phyloP scores from a whole-genome alignment of 37 sponge, comb jelly and placozoan species.

The Amphimedon queenslandica region DNA sequence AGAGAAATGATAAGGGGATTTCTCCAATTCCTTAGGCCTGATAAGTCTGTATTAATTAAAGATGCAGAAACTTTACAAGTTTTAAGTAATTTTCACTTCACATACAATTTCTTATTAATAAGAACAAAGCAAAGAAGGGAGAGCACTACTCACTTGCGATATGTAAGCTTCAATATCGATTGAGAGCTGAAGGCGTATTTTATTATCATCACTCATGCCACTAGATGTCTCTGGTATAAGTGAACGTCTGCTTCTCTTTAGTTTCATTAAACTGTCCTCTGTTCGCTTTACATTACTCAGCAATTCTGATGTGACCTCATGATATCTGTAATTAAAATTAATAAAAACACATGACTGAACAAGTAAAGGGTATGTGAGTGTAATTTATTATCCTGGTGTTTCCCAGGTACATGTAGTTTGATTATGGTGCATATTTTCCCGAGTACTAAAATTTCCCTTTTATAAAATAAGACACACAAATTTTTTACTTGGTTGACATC shows the following conservation, averaged over 20 bases:
- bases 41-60: too few relatives aligned
- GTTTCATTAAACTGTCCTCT: slow-evolving; percentile 83
- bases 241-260: slow-evolving; percentile 67
- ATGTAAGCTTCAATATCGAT: slow-evolving; percentile 73
- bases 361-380: not conserved
- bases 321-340: slow-evolving; percentile 47
- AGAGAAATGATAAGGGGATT: too few relatives aligned
- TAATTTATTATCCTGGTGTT: not conserved
- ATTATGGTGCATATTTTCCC: not conserved
- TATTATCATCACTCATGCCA: slow-evolving; percentile 86
- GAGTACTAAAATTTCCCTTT: not conserved
- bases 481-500: too few relatives aligned
- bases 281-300: slow-evolving; percentile 89
- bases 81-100: too few relatives aligned
- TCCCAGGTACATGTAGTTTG: not conserved
- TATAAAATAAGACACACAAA: not conserved
- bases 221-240: slow-evolving; percentile 8
- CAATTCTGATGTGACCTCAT: slow-evolving; percentile 63
- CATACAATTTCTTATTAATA: too few relatives aligned
- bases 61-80: too few relatives aligned
- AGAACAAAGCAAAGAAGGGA: too few relatives aligned
- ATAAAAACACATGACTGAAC: not conserved
- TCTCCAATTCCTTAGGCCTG: too few relatives aligned
- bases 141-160: slow-evolving; percentile 38
- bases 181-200: slow-evolving; percentile 87